A percentile compares a stretch with the other conserved stretches of the same genome.
Conservation (phyloP, 2,888 invertebrate genomes). For the Phlogophora meticulosa region DNA sequence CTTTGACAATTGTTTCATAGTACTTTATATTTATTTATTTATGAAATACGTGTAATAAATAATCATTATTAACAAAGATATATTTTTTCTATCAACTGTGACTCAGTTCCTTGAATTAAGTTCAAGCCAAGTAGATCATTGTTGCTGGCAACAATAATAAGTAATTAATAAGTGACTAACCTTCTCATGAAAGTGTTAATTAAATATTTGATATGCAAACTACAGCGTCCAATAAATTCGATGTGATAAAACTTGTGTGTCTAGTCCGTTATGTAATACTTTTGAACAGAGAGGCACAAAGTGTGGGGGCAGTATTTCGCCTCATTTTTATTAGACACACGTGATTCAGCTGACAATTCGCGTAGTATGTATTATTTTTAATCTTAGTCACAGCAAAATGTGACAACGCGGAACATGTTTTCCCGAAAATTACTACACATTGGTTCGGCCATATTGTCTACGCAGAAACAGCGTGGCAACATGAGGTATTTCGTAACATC, state of each 20-base stretch:
- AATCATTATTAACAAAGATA: conserved; percentile 22
- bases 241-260: conserved; percentile 25
- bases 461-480: conserved; percentile 33
- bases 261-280: conserved; percentile 32
- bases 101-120: conserved; percentile 18
- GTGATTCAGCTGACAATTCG: conserved; percentile 43
- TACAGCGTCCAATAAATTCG: not conserved
- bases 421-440: conserved; percentile 32
- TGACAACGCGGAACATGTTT: conserved; percentile 40
- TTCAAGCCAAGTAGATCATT: conserved; percentile 9
- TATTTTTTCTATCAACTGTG: not conserved
- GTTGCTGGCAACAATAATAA: conserved; percentile 5
- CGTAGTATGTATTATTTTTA: conserved; percentile 48
- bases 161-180: conserved; percentile 1
- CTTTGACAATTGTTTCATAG: conserved; percentile 37
- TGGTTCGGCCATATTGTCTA: not conserved
- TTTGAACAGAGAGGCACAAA: conserved; percentile 25
- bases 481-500: conserved; percentile 31
- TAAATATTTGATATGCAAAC: conserved; percentile 20
- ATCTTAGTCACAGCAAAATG: conserved; percentile 33
- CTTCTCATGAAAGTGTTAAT: not conserved
- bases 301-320: conserved; percentile 45
- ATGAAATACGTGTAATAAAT: conserved; percentile 37
- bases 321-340: conserved; percentile 48
- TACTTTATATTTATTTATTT: conserved; percentile 38